These are phyloP conservation scores for Macaria notata DNA, from an alignment of 2,888 invertebrate genomes.

Conservation along the genomic window DNA sequence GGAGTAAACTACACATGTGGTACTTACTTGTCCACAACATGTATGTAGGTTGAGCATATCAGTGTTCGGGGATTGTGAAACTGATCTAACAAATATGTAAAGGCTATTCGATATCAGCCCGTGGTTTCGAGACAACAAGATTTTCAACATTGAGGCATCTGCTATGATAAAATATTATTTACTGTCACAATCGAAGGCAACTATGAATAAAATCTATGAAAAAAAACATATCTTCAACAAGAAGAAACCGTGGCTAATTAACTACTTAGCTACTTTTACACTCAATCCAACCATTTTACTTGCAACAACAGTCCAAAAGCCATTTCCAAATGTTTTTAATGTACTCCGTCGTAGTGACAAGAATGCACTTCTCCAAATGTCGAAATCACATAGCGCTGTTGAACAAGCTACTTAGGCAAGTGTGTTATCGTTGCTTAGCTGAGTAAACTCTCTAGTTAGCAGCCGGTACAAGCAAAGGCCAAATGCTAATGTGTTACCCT, in stretches of 20 bases:
- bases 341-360: not conserved
- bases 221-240: too few relatives aligned
- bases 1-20: slow-evolving; percentile 38
- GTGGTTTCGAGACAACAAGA: too few relatives aligned
- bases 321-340: too few relatives aligned
- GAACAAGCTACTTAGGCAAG: slow-evolving; percentile 5
- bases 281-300: too few relatives aligned
- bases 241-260: too few relatives aligned
- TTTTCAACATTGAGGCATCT: too few relatives aligned
- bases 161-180: too few relatives aligned
- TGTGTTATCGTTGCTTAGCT: slow-evolving; percentile 29
- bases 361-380: slow-evolving; percentile 7
- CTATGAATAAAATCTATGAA: too few relatives aligned
- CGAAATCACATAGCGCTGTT: slow-evolving; percentile 7
- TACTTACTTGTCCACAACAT: slow-evolving; percentile 11
- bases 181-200: too few relatives aligned
- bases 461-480: slow-evolving; percentile 53
- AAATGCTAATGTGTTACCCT: slow-evolving; percentile 63
- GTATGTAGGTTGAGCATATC: slow-evolving; percentile 13
- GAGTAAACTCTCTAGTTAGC: slow-evolving; percentile 29
- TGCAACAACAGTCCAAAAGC: too few relatives aligned
- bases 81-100: not conserved
- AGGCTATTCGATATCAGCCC: too few relatives aligned
- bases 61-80: slow-evolving; percentile 6
- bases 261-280: too few relatives aligned